phyloP scores from a whole-genome alignment of 2,888 invertebrate genomes.

The Macrophya alboannulata region DNA sequence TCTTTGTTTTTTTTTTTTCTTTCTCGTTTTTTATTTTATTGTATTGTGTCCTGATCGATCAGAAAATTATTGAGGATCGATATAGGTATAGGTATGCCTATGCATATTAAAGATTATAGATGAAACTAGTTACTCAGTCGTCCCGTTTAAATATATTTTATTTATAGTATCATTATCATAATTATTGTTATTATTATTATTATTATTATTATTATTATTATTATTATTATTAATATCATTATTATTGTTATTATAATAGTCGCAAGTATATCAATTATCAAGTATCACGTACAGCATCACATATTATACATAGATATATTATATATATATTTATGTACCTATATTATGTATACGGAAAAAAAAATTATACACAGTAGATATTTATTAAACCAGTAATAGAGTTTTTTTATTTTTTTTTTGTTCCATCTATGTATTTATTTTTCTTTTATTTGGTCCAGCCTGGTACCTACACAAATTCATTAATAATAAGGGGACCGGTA shows the following conservation, averaged over 20 bases:
- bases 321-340: background rate
- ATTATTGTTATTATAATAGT: background rate
- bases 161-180: conserved; percentile 22
- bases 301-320: too few relatives aligned
- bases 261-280: conserved; percentile 6
- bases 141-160: conserved; percentile 54
- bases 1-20: too few relatives aligned
- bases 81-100: background rate
- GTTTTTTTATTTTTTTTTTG: background rate
- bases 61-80: background rate
- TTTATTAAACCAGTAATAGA: background rate
- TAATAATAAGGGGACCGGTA: too few relatives aligned
- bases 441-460: conserved; percentile 33
- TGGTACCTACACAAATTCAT: conserved; percentile 20
- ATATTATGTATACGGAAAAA: too few relatives aligned
- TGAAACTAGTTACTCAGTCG: too few relatives aligned
- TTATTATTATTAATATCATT: too few relatives aligned
- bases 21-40: background rate
- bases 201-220: background rate
- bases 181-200: background rate
- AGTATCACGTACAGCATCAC: conserved; percentile 27
- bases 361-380: conserved; percentile 8
- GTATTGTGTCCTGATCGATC: background rate
- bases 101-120: too few relatives aligned
- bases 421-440: too few relatives aligned